Conservation (phyloP, 2,888 invertebrate species). For the Brenthis daphne region DNA sequence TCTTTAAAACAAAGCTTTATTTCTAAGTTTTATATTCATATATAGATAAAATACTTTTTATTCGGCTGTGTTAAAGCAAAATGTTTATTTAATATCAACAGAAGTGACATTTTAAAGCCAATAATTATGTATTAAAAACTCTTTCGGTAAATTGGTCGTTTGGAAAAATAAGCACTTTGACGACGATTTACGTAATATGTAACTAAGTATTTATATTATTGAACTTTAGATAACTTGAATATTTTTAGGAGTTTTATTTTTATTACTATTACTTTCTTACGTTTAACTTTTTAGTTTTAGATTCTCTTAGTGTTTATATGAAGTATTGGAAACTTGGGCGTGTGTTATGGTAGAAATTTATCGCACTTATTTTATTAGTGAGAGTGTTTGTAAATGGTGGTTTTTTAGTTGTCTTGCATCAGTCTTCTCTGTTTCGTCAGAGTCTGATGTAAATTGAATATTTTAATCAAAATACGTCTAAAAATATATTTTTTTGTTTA, state of each 20-base stretch:
- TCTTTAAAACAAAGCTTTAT: no score
- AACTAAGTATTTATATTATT: constrained; percentile 2
- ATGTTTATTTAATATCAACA: no score
- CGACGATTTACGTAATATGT: constrained; percentile 3
- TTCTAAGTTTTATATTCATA: no score
- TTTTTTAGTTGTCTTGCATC: not conserved
- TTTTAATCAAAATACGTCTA: not conserved
- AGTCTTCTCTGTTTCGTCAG: not conserved
- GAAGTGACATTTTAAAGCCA: no score
- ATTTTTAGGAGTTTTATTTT: constrained; percentile 20
- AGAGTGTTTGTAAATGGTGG: not conserved
- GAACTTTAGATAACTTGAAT: constrained; percentile 17
- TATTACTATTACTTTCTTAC: constrained; percentile 10
- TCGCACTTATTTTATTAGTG: no score
- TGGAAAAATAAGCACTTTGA: not conserved
- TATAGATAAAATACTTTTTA: no score
- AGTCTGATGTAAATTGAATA: not conserved
- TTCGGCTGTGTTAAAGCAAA: no score
- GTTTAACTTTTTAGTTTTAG: constrained; percentile 8
- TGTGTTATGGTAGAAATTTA: not conserved
- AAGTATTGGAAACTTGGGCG: constrained; percentile 2
- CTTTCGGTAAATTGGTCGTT: not conserved
- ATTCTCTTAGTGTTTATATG: constrained; percentile 23
- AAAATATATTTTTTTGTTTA: not conserved
- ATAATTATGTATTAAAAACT: no score